These are phyloP conservation scores for Myocastor coypus DNA, from an alignment of 2,113 vertebrate species.

Conservation along the genomic window DNA sequence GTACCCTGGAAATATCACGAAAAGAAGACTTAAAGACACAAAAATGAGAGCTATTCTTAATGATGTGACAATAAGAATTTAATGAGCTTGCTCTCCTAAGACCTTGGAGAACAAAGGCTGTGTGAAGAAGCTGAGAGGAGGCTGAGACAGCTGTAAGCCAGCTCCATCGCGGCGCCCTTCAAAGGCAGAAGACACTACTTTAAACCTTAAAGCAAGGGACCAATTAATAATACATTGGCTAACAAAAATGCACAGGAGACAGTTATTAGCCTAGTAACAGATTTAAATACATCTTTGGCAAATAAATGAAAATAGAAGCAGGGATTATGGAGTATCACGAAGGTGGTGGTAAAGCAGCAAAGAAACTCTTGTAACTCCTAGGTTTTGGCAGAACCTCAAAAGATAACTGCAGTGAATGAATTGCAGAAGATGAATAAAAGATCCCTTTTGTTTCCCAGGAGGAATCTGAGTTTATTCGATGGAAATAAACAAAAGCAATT, in stretches of 20 bases:
- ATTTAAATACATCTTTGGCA: conserved; percentile 38
- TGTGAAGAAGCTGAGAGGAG: neutral
- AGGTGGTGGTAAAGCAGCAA: conserved; percentile 35
- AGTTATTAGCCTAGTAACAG: neutral
- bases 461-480: conserved; percentile 20
- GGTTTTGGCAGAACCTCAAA: conserved; percentile 41
- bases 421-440: neutral
- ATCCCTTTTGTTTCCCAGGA: conserved; percentile 21
- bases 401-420: conserved; percentile 39
- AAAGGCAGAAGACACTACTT: neutral
- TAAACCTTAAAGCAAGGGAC: neutral
- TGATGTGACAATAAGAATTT: neutral
- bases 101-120: neutral
- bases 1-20: neutral
- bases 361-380: conserved; percentile 20
- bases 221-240: neutral
- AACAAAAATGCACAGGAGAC: neutral
- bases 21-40: neutral
- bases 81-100: neutral
- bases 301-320: conserved; percentile 24
- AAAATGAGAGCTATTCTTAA: neutral
- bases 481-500: conserved; percentile 62
- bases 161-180: neutral
- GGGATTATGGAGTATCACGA: conserved; percentile 19
- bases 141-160: neutral